Evolutionary conservation across 2,888 invertebrate genomes (phyloP), one percentile per base, ranked within the genome.

Genomic region (Agelastica alni): DNA sequence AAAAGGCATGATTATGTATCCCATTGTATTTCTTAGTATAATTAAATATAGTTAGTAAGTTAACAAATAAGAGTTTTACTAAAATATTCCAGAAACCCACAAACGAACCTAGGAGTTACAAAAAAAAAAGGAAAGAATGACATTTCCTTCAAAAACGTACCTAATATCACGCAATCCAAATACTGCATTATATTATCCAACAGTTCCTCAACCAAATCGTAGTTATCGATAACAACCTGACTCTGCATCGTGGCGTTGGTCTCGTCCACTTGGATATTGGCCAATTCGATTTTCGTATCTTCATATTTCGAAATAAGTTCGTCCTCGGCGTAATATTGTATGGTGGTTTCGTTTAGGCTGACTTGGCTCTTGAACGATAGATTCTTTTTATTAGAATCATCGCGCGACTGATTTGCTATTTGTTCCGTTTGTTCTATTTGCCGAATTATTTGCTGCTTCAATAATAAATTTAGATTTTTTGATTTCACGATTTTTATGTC

Each of bases 251-350:
- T 53, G 4, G 56, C 49, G 7, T 53, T 46, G 10, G 63, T 63
- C 51, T 71, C 71, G 28, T 68, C 66, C 20, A 67, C 46, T 43
- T 71, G 66, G 12, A 66, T 51, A 41, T 62, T 65, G 2, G 64
- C 62, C 44, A 70, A 59, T 43, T 62, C 62, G 47, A 67, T 58
- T 59, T 66, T 66, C 39, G 68, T 42, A 18, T 65, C 60, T 34
- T 66, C 63, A 44, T 56, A 56, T 51, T 49, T 48, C 13, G 47
- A 31, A 2, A 32, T 28, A 7, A 28, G 4, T n/a, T 48, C 54
- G 17, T 45, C 39, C 2, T 59, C 53, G 12, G 34, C 20, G 51
- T 46, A 53, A 16, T 49, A 53, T 18, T 51, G 20, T 3, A 53
- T 39, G 6, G 53, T 53, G 4, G 47, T 53, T 53, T 47, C 43